phyloP scores from a whole-genome alignment of 2,888 invertebrate genomes.

The Melanostoma scalare region DNA sequence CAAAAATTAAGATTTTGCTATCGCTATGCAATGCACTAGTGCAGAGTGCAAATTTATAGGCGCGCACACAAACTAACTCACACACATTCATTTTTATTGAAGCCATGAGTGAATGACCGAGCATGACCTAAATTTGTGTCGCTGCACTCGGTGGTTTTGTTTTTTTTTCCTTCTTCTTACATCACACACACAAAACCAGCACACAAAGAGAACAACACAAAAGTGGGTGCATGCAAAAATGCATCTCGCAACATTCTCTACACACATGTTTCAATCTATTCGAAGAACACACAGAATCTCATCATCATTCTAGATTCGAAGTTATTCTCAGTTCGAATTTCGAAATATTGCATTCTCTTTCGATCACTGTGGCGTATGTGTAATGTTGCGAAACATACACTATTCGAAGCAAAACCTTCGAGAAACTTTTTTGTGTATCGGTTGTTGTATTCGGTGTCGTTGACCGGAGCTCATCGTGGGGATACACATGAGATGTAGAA shows the following conservation, averaged over 20 bases:
- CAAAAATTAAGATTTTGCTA: slow-evolving; percentile 19
- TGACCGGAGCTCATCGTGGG: slow-evolving; percentile 70
- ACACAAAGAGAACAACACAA: slow-evolving; percentile 20
- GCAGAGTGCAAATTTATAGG: slow-evolving; percentile 67
- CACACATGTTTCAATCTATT: slow-evolving; percentile 36
- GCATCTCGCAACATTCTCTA: slow-evolving; percentile 70
- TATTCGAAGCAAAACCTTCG: slow-evolving; percentile 78
- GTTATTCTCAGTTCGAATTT: slow-evolving; percentile 67
- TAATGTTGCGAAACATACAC: slow-evolving; percentile 71
- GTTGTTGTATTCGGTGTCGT: slow-evolving; percentile 60
- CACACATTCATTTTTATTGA: slow-evolving; percentile 52
- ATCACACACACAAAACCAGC: slow-evolving; percentile 12
- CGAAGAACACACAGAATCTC: slow-evolving; percentile 22
- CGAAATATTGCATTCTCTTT: slow-evolving; percentile 55
- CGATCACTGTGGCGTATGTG: slow-evolving; percentile 58
- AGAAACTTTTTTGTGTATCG: slow-evolving; percentile 78
- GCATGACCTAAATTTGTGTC: slow-evolving; percentile 87
- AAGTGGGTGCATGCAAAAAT: slow-evolving; percentile 73
- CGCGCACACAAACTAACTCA: slow-evolving; percentile 28
- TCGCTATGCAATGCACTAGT: slow-evolving; percentile 48
- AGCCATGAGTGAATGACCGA: slow-evolving; percentile 83
- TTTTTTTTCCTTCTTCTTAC: slow-evolving; percentile 11
- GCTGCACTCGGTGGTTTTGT: slow-evolving; percentile 83
- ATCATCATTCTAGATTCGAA: no score
- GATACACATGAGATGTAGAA: slow-evolving; percentile 37